Evolutionary conservation across 2,888 invertebrate species (phyloP), one percentile per base, ranked within the genome.

Genomic region (Drosophila trichaetosa): DNA sequence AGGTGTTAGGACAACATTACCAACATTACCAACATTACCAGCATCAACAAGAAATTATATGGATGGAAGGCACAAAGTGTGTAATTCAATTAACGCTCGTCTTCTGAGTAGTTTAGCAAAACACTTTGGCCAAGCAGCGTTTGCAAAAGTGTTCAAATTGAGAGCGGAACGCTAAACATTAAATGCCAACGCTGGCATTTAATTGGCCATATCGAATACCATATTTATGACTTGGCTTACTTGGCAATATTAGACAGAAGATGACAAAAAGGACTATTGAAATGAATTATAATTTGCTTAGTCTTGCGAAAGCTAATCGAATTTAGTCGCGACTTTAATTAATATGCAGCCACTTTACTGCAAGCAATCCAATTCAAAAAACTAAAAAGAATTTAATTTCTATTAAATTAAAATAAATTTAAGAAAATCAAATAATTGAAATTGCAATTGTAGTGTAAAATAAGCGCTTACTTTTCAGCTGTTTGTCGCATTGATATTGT

Each of bases 31-130:
- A 49, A 29, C 34, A 27, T 33, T 33, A 56, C 33, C 61, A 48
- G 52, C 16, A 8, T 16, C 36, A 33, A 34, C 16, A 34, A 21
- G 46, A 40, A 57, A 46, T 7, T 33, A 46, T 31, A 34, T 69
- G n/a, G 38, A 31, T 27, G 38, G 51, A 59, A 36, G 29, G 52
- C 56, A 60, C 51, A 60, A 70, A 70, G 40, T 54, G 27, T 49
- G 60, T 69, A 69, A 69, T 69, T 70, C 16, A 52, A 51, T 70
- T 69, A 70, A 40, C 49, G 54, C 34, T 38, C 13, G 24, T 11
- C 11, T 16, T 6, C 38, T 21, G 21, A 58, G 11, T 24, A 38
- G 49, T 29, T 60, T 31, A 7, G 16, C 48, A 27, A n/a, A 59
- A 31, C 40, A 42, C 4, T 56, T 40, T 2, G 18, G 18, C 56